A percentile compares a stretch with the other conserved stretches of the same genome.
phyloP scores from a whole-genome alignment of 37 sponge, comb jelly and placozoan genomes.

The Geodia barretti region DNA sequence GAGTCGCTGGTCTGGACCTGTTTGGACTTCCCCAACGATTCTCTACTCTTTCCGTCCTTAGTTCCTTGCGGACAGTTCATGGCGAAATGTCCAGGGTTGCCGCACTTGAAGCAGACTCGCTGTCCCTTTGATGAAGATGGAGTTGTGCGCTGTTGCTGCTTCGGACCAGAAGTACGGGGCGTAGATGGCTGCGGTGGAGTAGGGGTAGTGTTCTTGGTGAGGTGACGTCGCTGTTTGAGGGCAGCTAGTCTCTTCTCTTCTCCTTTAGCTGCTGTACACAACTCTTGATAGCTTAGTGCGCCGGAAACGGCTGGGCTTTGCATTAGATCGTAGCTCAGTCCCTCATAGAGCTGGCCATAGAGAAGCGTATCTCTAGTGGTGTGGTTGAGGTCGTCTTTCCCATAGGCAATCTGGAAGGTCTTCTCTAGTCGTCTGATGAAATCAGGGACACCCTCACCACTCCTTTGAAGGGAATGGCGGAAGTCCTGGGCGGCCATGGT shows the following conservation, averaged over 20 bases:
- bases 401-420: constrained; percentile 49
- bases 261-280: constrained; percentile 39
- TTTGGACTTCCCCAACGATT: neutral
- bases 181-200: too few species aligned
- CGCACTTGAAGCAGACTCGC: neutral
- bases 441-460: constrained; percentile 36
- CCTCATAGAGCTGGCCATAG: constrained; percentile 37
- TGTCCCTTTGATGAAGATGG: neutral
- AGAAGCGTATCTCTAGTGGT: constrained; percentile 42
- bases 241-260: constrained; percentile 42
- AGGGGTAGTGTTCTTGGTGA: too few species aligned
- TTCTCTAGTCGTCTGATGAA: constrained; percentile 35
- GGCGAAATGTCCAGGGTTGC: constrained; percentile 17
- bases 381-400: constrained; percentile 17
- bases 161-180: too few species aligned
- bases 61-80: constrained; percentile 1
- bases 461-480: constrained; percentile 31
- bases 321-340: constrained; percentile 21
- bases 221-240: constrained; percentile 7
- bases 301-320: constrained; percentile 19
- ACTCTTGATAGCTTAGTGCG: constrained; percentile 17
- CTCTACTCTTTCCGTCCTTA: neutral
- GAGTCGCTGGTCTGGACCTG: neutral
- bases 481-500: constrained; percentile 68
- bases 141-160: neutral